Evolutionary conservation across 1,140 invertebrate genomes (phyloP), one percentile per base, ranked within the genome.

Genomic region (Drosophila neocordata): DNA sequence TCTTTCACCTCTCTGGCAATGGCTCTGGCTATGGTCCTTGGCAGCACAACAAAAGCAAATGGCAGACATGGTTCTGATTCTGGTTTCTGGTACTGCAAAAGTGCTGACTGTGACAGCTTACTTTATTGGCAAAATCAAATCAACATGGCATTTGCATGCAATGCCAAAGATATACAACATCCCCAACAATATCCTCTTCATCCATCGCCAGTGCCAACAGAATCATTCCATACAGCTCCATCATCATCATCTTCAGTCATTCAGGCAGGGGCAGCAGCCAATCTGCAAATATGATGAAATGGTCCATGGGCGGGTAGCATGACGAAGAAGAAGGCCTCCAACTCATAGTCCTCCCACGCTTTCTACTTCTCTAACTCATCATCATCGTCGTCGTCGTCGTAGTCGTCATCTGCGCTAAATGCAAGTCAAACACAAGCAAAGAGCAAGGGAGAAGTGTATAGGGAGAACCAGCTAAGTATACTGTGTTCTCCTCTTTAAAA

Each of bases 41-140:
- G 18, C 4, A n/a, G 22, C 51, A 7, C 51, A 13, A 24, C 27
- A 20, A 1, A 18, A 15, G 9, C 6, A 34, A 34, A 20, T 22
- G 55, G 34, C 37, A 34, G 31, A 51, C 34, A 48, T 64, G 58
- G 51, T 72, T 69, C 63, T 63, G 69, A 71, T 72, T 69, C 69
- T 35, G 44, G 55, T 53, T 37, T 41, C 9, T 65, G 38, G 53
- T 37, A 57, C 78, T 55, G 76, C 78, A 87, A 87, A 87, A 87
- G 82, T 87, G 82, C 82, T 87, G 82, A 87, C 82, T 87, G 79
- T 87, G 82, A 87, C 82, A 87, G 82, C 82, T 87, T 87, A 88
- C 82, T 88, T 87, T 87, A 87, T 87, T 87, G 82, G 82, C 82
- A 87, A 87, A 87, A 87, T 87, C 82, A 87, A 87, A 87, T 87